Base-by-base conservation (phyloP, 1,140 invertebrate genomes). In the Temnothorax curvispinosus region DNA sequence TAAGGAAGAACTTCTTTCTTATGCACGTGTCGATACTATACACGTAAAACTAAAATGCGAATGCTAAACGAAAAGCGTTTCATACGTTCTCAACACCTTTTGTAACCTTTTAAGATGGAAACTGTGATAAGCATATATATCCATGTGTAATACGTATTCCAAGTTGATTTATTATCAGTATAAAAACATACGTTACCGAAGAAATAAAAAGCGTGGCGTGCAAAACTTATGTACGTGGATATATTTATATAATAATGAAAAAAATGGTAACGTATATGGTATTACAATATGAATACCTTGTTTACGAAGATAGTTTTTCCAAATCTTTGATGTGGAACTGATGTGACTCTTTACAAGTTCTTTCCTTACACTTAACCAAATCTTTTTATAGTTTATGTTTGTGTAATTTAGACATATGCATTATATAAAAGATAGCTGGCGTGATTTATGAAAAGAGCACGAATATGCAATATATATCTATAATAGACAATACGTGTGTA, bases 401-500 rank as follows among this genome's bases (percentile, higher is more conserved):
- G 65, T 74, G 35, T 8, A 71, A 47, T 35, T 74, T 13, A 27
- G 9, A 65, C 60, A 86, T 75, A 47, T 38, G 44, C 38, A 6
- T 41, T 41, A 41, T 50, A 64, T 27, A 76, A 69, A 41, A 41
- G 35, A 60, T 64, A 54, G 3, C 13, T 52, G 60, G 18, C 50
- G 3, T 67, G 60, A 80, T 67, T 77, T 80, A 69, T 6, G 4
- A 52, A 5, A 38, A 78, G 27, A 35, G 13, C 32, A 78, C 54
- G 76, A 62, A 50, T 56, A n/a, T 27, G 32, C 35, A 71, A 81
- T 86, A 76, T 86, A 75, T 27, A 44, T 41, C 3, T 41, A 50
- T 8, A 6, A 47, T 50, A 52, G 77, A 80, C 35, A 67, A 80
- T 80, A 80, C 69, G 41, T 54, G 5, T 50, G 44, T 88, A 80